Evolutionary conservation across 2,113 vertebrate genomes (phyloP), one percentile per base, ranked within the genome.

Genomic region (Sinocyclocheilus anophthalmus): DNA sequence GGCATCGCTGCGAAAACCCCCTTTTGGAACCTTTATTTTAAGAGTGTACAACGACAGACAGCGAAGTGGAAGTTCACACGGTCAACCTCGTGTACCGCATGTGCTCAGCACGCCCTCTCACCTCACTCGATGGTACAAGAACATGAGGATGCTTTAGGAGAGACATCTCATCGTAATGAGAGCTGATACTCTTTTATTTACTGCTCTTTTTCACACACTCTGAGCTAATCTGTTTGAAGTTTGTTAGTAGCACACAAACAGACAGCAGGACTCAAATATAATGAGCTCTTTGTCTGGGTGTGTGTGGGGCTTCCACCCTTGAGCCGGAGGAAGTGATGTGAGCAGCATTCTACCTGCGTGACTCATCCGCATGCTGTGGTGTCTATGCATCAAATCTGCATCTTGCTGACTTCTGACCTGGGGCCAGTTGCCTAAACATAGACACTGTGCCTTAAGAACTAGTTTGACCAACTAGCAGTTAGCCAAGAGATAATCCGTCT

Each of bases 191-290:
- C 33, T 65, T 65, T 45, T 81, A 81, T 81, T 81, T 81, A 65
- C 22, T 65, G 33, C 78, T 45, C 37, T 42, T 13, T 26, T 81
- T 81, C 39, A 63, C 73, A 65, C 73, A 18, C 84, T 67, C 7
- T 55, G 69, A 63, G 8, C 84, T 70, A 79, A 85, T 85, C 45
- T 53, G 76, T 79, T 85, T 85, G 73, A 77, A 48, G 83, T 67
- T 79, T 76, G 65, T 85, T 85, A 33, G 84, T 9, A 69, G 76
- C 48, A 13, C 84, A 39, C 59, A 53, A 18, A 50, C n/a, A 78
- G 84, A 67, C 61, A 37, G 73, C 39, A 16, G 83, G 3, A 16
- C 18, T 80, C 77, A 24, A 37, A 63, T 81, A 81, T 81, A 81
- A 81, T 81, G 79, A 81, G 39, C 22, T 63, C 5, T 39, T 22